Evolutionary conservation across 2,888 invertebrate genomes (phyloP).

Genomic region (Crematogaster levior): DNA sequence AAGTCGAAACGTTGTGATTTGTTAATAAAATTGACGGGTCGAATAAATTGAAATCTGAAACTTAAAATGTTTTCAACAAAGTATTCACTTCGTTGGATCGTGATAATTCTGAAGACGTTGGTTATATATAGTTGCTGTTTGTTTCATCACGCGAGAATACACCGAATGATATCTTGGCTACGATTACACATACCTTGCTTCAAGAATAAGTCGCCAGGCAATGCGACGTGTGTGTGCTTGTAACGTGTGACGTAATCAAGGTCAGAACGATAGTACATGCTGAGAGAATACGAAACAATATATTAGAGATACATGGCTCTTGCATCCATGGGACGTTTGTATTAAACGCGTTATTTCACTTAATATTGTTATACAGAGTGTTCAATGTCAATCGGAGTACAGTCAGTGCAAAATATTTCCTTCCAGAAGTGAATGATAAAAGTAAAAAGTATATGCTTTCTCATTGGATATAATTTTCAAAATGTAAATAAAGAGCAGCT

Average conservation of each 20-base stretch:
- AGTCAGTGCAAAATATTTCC: background rate
- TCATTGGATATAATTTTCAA: background rate
- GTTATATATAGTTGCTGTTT: conserved; percentile 1
- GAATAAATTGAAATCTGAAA: no score
- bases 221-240: conserved; percentile 14
- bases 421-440: background rate
- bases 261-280: conserved; percentile 24
- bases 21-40: no score
- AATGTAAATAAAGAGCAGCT: background rate
- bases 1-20: no score
- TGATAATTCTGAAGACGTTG: conserved; percentile 7
- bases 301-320: conserved; percentile 1
- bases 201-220: conserved; percentile 28
- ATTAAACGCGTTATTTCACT: background rate
- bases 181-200: background rate
- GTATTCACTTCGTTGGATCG: background rate
- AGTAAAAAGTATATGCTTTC: background rate
- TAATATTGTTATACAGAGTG: background rate
- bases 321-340: background rate
- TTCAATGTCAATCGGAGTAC: background rate
- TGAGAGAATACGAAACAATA: conserved; percentile 35
- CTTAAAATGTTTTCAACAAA: no score
- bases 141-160: conserved; percentile 11
- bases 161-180: background rate
- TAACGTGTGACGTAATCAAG: conserved; percentile 44